A percentile compares a stretch with the other conserved stretches of the same genome.
phyloP scores from a whole-genome alignment of 1,140 invertebrate species.

The Phthorimaea operculella region DNA sequence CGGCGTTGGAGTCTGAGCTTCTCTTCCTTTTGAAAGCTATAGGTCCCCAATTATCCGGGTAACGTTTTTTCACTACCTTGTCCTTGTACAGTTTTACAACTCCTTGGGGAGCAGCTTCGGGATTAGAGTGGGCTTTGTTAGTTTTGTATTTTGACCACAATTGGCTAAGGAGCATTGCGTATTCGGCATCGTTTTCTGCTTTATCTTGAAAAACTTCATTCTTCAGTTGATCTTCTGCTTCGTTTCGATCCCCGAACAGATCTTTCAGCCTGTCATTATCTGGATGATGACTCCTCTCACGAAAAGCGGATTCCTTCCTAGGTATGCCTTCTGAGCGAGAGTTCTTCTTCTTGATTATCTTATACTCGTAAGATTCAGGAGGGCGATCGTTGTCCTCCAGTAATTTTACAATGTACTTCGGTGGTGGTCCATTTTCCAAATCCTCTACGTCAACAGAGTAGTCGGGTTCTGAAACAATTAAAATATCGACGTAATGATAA shows the following conservation, averaged over 20 bases:
- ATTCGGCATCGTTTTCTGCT: constrained; percentile 65
- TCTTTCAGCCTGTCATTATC: constrained; percentile 68
- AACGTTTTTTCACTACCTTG: constrained; percentile 59
- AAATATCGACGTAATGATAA: not conserved
- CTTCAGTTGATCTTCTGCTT: constrained; percentile 37
- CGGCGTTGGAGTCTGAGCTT: constrained; percentile 48
- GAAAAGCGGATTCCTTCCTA: constrained; percentile 62
- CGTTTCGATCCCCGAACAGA: constrained; percentile 68
- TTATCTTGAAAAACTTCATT: constrained; percentile 53
- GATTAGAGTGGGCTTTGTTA: constrained; percentile 45
- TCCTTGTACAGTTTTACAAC: constrained; percentile 59
- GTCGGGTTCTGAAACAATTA: constrained; percentile 41
- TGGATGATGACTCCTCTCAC: constrained; percentile 67
- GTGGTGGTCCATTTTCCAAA: constrained; percentile 36
- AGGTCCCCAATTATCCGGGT: constrained; percentile 59
- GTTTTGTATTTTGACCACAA: constrained; percentile 73
- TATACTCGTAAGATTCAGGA: constrained; percentile 47
- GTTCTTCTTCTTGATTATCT: constrained; percentile 55
- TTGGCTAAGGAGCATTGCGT: constrained; percentile 67
- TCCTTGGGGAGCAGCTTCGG: constrained; percentile 44
- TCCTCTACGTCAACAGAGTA: constrained; percentile 49
- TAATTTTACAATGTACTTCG: constrained; percentile 53
- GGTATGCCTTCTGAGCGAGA: constrained; percentile 16
- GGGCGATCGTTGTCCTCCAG: constrained; percentile 41
- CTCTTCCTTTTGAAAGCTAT: constrained; percentile 65